A percentile compares a stretch with the other conserved stretches of the same genome.
These are phyloP conservation scores for Neuroscelio doddi DNA, from an alignment of 2,888 invertebrate genomes.

Conservation along the genomic window DNA sequence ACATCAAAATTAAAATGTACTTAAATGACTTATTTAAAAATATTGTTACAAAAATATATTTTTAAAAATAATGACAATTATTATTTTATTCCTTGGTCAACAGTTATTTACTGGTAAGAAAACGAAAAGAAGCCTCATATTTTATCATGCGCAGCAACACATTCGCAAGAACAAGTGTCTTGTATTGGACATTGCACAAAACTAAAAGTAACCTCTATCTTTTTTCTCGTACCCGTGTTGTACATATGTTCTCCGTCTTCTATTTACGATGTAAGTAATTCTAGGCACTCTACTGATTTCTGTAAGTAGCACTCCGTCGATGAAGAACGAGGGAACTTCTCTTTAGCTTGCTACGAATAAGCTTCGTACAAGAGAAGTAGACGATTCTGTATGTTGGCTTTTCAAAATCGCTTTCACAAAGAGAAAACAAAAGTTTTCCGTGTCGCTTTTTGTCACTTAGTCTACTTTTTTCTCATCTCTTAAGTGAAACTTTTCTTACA, in stretches of 20 bases:
- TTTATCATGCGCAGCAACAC: background rate
- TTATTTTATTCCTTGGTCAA: too few species aligned
- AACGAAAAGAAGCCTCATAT: background rate
- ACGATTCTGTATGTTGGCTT: slow-evolving; percentile 50
- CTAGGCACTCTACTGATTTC: slow-evolving; percentile 64
- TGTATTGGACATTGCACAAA: background rate
- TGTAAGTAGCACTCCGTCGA: slow-evolving; percentile 69
- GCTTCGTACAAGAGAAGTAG: slow-evolving; percentile 44
- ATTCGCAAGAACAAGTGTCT: background rate
- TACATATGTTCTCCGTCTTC: slow-evolving; percentile 46
- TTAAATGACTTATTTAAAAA: too few species aligned
- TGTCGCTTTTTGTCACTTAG: slow-evolving; percentile 50
- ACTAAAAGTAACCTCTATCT: background rate
- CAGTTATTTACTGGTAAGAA: background rate
- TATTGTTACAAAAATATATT: too few species aligned
- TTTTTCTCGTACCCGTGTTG: slow-evolving; percentile 3
- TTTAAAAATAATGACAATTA: too few species aligned
- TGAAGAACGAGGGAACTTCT: slow-evolving; percentile 55
- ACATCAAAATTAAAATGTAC: too few species aligned
- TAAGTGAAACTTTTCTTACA: slow-evolving; percentile 47
- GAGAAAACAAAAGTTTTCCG: slow-evolving; percentile 48
- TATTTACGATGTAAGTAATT: slow-evolving; percentile 63
- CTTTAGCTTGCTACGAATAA: slow-evolving; percentile 28
- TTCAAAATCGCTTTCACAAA: slow-evolving; percentile 44
- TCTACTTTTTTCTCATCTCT: slow-evolving; percentile 50